Conservation (phyloP, 2,797 vertebrate species). For the Enteromius anoplus region DNA sequence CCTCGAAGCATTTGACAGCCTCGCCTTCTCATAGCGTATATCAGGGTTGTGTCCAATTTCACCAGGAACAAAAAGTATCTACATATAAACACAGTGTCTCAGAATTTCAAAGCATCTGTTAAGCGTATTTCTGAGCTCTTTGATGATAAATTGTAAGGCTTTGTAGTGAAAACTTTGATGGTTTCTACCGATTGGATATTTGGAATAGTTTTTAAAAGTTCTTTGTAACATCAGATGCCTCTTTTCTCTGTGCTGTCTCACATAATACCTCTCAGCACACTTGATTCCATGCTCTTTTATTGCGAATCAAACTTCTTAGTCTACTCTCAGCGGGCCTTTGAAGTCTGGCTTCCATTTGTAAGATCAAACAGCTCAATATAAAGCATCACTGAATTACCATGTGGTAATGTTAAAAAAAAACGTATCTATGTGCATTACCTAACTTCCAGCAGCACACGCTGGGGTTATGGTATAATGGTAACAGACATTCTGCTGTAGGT, state of each 20-base stretch:
- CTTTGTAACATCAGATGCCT: constrained; percentile 45
- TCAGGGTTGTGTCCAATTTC: constrained; percentile 31
- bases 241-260: constrained; percentile 44
- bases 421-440: constrained; percentile 26
- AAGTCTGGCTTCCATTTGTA: constrained; percentile 67
- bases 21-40: constrained; percentile 29
- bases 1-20: constrained; percentile 47
- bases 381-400: constrained; percentile 67
- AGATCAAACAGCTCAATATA: constrained; percentile 72
- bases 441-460: constrained; percentile 9
- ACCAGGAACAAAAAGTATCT: constrained; percentile 28
- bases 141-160: constrained; percentile 47
- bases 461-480: not conserved
- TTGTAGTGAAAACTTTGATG: constrained; percentile 43
- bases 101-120: constrained; percentile 40
- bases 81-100: constrained; percentile 28
- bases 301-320: constrained; percentile 48
- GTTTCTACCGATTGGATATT: constrained; percentile 48
- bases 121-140: constrained; percentile 31
- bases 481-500: not conserved
- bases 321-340: constrained; percentile 65
- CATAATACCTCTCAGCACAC: constrained; percentile 51
- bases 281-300: constrained; percentile 45
- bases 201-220: constrained; percentile 48
- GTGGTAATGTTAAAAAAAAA: constrained; percentile 34